Evolutionary conservation across 2,113 vertebrate genomes (phyloP).

Genomic region (Gymnobelideus leadbeateri): DNA sequence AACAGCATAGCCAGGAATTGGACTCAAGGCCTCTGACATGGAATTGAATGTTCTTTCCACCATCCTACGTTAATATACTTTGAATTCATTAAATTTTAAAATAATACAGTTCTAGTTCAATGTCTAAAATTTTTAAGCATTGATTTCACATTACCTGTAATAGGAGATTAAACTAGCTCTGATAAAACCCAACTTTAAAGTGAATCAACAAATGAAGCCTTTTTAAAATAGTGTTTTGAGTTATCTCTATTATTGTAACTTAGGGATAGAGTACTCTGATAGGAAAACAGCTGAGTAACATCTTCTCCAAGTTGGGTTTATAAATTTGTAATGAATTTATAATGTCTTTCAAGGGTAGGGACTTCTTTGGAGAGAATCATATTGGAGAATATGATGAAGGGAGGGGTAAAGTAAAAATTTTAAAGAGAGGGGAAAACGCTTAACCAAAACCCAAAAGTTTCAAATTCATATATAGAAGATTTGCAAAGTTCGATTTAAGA

Average conservation of each 20-base stretch:
- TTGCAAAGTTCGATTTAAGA: not conserved
- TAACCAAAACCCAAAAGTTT: not conserved
- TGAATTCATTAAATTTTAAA: not conserved
- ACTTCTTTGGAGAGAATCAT: not conserved
- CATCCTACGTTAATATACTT: not conserved
- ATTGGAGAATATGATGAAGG: not conserved
- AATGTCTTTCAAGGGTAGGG: not conserved
- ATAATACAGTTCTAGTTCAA: not conserved
- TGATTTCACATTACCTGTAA: not conserved
- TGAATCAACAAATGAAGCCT: not conserved
- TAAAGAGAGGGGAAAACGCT: not conserved
- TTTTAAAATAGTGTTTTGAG: not conserved
- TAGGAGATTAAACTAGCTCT: not conserved
- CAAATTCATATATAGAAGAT: not conserved
- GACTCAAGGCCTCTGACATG: not conserved
- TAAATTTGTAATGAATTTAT: not conserved
- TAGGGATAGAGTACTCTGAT: not conserved
- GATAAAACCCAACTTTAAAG: not conserved
- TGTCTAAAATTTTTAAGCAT: not conserved
- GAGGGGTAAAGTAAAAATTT: not conserved
- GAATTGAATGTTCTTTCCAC: not conserved
- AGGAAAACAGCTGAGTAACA: not conserved
- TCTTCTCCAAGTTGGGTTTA: not conserved
- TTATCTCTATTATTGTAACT: not conserved
- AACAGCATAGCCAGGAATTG: not conserved